Base-by-base conservation (phyloP, 2,888 invertebrate genomes). In the Campaea margaritaria region DNA sequence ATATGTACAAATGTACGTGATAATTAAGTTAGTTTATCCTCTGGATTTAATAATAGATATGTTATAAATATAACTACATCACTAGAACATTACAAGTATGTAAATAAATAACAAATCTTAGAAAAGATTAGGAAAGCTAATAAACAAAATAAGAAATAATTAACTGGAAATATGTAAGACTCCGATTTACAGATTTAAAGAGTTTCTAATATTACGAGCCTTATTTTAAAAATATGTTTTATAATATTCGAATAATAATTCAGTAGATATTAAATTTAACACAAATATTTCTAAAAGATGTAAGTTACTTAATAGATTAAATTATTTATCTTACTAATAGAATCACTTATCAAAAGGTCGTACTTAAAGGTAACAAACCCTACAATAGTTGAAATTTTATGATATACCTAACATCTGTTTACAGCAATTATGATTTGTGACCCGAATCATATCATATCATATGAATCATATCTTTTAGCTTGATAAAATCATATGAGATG, bases 171-270 rank as follows among this genome's bases (percentile, higher is more conserved):
- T 31, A n/a, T 36, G 8, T 36, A 36, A 12, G n/a, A 39, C 39
- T 39, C 13, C 39, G 39, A 39, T 39, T 39, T 9, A 39, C 39
- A 39, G 13, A 14, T 39, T 39, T 39, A 39, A 39, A 39, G 36
- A 12, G 12, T 39, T 12, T 14, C 39, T 16, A 16, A 11, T 42
- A 42, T 11, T 11, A 42, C 13, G 12, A 8, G 27, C 13, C 28
- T 28, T 45, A 44, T 21, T 44, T 27, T 45, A 15, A 34, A 46
- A 34, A 53, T 45, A 39, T 53, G 38, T 45, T 53, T 44, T 39
- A 51, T 38, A 53, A 53, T 53, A 53, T 53, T 53, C 45, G 28
- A 38, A 14, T 52, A 36, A 0, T 16, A 13, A 42, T 50, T 42
- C 14, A 14, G 28, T 28, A 41, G 3, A 50, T 31, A 28, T n/a